Evolutionary conservation across 2,113 vertebrate species (phyloP).

Genomic region (Rousettus leschenaultii): DNA sequence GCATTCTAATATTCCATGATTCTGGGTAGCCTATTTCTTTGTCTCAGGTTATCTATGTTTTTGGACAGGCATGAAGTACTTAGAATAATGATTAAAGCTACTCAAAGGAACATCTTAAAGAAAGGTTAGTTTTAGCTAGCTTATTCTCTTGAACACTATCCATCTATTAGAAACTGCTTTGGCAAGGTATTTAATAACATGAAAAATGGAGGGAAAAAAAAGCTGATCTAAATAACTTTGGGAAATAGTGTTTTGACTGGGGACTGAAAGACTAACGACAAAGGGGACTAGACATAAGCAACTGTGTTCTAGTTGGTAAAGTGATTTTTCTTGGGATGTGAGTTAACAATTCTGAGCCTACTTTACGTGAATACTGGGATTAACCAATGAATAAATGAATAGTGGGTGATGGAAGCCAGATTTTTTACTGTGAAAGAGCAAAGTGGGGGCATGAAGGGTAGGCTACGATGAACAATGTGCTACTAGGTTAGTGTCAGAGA

Average conservation of each 20-base stretch:
- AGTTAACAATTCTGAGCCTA: neutral
- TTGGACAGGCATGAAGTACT: neutral
- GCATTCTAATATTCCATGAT: neutral
- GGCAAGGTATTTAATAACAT: neutral
- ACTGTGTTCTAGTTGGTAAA: neutral
- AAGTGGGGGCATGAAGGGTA: fast-evolving
- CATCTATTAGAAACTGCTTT: neutral
- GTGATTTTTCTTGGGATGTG: neutral
- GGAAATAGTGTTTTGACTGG: neutral
- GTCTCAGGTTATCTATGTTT: neutral
- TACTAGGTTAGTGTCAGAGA: neutral
- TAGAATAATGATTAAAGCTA: constrained; percentile 5
- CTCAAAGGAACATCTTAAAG: neutral
- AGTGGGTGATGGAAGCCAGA: neutral
- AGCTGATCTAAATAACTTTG: neutral
- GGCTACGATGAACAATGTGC: neutral
- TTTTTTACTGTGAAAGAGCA: neutral
- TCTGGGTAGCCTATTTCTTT: neutral
- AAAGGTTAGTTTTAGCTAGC: neutral
- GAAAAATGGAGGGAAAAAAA: neutral
- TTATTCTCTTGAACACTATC: neutral
- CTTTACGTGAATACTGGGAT: neutral
- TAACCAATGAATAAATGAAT: neutral
- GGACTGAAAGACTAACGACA: neutral
- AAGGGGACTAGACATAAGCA: neutral